Conservation (phyloP, 2,888 invertebrate species). For the Epicampocera succincta region DNA sequence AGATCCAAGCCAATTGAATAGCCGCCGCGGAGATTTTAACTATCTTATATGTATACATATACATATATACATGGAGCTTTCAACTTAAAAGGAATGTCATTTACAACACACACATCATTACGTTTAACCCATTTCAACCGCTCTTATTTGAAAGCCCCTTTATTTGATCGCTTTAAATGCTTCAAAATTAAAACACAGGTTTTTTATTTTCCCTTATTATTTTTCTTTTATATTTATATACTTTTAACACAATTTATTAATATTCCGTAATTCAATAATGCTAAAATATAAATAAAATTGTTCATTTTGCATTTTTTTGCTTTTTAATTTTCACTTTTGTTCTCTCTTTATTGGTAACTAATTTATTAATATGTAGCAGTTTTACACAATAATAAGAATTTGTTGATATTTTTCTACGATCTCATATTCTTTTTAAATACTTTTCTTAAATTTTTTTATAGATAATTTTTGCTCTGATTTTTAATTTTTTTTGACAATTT, state of each 20-base stretch:
- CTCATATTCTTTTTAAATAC: slow-evolving; percentile 60
- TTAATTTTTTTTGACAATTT: slow-evolving; percentile 30
- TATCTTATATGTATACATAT: too few relatives aligned
- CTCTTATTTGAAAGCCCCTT: too few relatives aligned
- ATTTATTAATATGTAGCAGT: slow-evolving; percentile 53
- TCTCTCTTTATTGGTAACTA: slow-evolving; percentile 44
- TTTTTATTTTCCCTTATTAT: slow-evolving; percentile 29
- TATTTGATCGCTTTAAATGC: background rate
- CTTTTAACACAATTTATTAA: slow-evolving; percentile 69
- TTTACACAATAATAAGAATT: slow-evolving; percentile 64
- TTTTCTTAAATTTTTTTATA: slow-evolving; percentile 46
- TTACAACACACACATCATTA: too few relatives aligned
- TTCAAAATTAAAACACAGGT: slow-evolving; percentile 15
- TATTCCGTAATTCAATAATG: slow-evolving; percentile 67
- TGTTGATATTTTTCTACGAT: slow-evolving; percentile 27
- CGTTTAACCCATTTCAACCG: too few relatives aligned
- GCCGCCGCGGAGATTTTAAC: too few relatives aligned
- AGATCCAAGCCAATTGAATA: too few relatives aligned
- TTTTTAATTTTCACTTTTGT: slow-evolving; percentile 43
- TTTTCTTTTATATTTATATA: slow-evolving; percentile 57
- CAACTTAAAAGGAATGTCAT: too few relatives aligned
- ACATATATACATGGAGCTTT: too few relatives aligned
- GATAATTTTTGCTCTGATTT: background rate
- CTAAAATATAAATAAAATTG: slow-evolving; percentile 67
- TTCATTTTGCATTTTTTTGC: slow-evolving; percentile 31